Percentiles rank a stretch among this genome's conserved stretches.
Evolutionary conservation across 2,113 vertebrate genomes (phyloP).

Genomic region (Macroglossus sobrinus): DNA sequence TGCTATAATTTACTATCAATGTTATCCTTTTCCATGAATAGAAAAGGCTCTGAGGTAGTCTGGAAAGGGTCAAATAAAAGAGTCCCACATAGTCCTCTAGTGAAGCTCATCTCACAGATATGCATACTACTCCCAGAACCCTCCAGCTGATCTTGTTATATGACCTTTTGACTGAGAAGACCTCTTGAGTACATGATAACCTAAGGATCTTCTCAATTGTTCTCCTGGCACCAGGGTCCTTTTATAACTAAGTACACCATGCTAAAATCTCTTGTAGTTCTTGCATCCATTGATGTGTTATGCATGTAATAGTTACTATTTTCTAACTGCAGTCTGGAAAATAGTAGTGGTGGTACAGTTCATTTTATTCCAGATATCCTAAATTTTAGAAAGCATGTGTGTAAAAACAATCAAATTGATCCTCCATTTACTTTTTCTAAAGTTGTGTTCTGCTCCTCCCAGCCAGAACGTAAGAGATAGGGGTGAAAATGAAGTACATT

Average conservation of each 20-base stretch:
- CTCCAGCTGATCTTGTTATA: not conserved
- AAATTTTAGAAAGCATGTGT: not conserved
- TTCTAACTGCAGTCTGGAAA: not conserved
- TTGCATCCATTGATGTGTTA: not conserved
- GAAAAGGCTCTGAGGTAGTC: not conserved
- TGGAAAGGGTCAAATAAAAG: not conserved
- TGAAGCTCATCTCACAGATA: not conserved
- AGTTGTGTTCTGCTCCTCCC: not conserved
- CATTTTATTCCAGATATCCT: not conserved
- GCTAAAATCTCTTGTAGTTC: not conserved
- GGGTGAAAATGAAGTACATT: not conserved
- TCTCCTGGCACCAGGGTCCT: not conserved
- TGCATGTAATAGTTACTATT: not conserved
- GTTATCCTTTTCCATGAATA: not conserved
- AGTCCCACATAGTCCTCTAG: not conserved
- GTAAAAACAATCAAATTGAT: not conserved
- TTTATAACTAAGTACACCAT: not conserved
- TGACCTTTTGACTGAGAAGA: not conserved
- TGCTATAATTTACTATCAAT: too few relatives aligned
- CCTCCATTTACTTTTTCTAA: not conserved
- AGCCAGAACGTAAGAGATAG: not conserved
- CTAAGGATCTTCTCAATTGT: not conserved
- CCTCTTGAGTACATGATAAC: not conserved
- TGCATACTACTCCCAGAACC: accelerated
- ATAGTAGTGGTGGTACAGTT: accelerated